Evolutionary conservation across 2,888 invertebrate genomes (phyloP), one percentile per base, ranked within the genome.

Genomic region (Drosophila lutescens): DNA sequence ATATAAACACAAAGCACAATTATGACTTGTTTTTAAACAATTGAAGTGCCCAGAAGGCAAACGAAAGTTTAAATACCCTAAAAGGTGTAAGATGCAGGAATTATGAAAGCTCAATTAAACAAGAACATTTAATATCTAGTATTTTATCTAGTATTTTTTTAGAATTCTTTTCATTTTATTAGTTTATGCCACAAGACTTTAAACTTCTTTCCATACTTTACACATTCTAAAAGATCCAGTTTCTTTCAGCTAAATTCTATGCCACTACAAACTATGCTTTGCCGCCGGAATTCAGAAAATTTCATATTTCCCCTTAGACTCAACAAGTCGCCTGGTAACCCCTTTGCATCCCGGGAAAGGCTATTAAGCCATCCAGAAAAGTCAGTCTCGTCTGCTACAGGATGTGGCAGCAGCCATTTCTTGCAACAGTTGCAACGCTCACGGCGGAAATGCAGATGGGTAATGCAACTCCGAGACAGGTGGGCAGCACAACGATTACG

Each of bases 1-100:
- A 72, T 67, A 73, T 41, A 49, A 65, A 72, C 7, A 74, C 63
- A 54, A 54, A 38, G 66, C 72, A 72, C 78, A 84, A 84, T 82
- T 79, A 81, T 77, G 66, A 23, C 9, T 50, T 54, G 55, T 67
- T 62, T 44, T 57, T 58, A 13, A 32, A 55, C 49, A 57, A 49
- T 73, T 57, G 66, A 46, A 65, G 70, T 53, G 47, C 40, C 44
- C 50, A 23, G 41, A 7, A 34, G 32, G 10, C 20, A 15, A n/a
- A 9, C 41, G 60, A 63, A 49, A n/a, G 20, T 7, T 10, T 5
- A n/a, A 43, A 66, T 49, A 62, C 60, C n/a, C 62, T 47, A 10
- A 47, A 30, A 46, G 12, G 26, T 26, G 20, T 23, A 5, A 26
- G 7, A 26, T n/a, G 15, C 4, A 9, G 8, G 40, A 2, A 26